Conservation (phyloP, 2,888 invertebrate species). For the Aleiodes alternator region DNA sequence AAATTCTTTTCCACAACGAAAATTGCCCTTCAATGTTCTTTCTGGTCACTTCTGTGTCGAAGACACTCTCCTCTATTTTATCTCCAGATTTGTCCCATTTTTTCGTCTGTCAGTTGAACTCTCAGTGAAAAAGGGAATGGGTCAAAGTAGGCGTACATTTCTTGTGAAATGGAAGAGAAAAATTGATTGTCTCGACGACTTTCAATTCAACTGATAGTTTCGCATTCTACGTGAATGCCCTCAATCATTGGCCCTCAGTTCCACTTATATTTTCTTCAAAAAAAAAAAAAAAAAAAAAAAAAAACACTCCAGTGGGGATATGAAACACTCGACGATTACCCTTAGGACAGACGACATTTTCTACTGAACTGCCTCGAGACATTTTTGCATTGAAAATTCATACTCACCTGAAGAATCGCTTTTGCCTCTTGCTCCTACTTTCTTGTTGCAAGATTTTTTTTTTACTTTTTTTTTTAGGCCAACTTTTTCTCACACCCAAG, state of each 20-base stretch:
- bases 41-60: not conserved
- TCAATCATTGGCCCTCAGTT: conserved; percentile 29
- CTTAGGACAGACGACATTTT: conserved; percentile 29
- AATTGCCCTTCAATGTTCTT: not conserved
- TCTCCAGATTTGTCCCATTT: not conserved
- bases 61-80: no score
- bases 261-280: conserved; percentile 1
- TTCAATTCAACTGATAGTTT: conserved; percentile 28
- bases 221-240: conserved; percentile 27
- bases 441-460: not conserved
- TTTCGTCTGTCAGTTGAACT: not conserved
- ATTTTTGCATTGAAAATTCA: conserved; percentile 23
- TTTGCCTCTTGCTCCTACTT: not conserved
- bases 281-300: no score
- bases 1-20: no score
- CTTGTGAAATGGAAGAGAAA: conserved; percentile 4
- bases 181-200: conserved; percentile 27
- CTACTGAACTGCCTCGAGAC: conserved; percentile 16
- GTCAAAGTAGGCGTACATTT: conserved; percentile 8
- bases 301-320: conserved; percentile 6
- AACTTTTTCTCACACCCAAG: not conserved
- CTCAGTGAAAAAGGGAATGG: no score
- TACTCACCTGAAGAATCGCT: conserved; percentile 19
- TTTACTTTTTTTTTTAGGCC: not conserved
- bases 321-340: conserved; percentile 31